Conservation (phyloP, 2,888 invertebrate genomes). For the Meloe dianella region DNA sequence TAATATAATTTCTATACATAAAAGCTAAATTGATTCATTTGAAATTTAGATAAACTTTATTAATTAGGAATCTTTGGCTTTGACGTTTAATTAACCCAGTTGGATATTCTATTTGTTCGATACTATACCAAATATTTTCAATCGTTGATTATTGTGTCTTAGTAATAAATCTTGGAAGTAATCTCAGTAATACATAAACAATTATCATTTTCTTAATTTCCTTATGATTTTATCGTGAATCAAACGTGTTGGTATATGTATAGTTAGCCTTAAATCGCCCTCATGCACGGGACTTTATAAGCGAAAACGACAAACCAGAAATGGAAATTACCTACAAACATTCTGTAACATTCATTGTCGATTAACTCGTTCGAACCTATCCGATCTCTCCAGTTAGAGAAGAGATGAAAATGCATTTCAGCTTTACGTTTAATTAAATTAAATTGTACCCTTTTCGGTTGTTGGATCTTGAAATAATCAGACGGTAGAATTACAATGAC, state of each 20-base stretch:
- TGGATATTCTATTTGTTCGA: constrained; percentile 19
- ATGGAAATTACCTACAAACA: constrained; percentile 3
- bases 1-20: too few species aligned
- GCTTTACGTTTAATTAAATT: constrained; percentile 29
- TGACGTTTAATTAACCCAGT: constrained; percentile 28
- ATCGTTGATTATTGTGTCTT: constrained; percentile 8
- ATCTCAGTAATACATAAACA: constrained; percentile 48
- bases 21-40: constrained; percentile 10
- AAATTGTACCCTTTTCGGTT: constrained; percentile 10
- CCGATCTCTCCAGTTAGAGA: constrained; percentile 19
- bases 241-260: constrained; percentile 46
- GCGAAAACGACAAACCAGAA: background rate
- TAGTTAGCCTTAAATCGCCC: constrained; percentile 48
- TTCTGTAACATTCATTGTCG: constrained; percentile 4
- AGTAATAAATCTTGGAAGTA: constrained; percentile 40
- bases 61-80: constrained; percentile 22
- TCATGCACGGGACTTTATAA: constrained; percentile 42
- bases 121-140: background rate
- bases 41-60: constrained; percentile 16
- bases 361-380: constrained; percentile 29
- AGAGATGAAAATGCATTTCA: constrained; percentile 19
- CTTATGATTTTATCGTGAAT: constrained; percentile 49
- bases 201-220: constrained; percentile 51
- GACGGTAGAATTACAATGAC: background rate
- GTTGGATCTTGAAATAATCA: constrained; percentile 7